These are phyloP conservation scores for Pyrocoelia pectoralis DNA, from an alignment of 2,888 invertebrate species.

Conservation along the genomic window DNA sequence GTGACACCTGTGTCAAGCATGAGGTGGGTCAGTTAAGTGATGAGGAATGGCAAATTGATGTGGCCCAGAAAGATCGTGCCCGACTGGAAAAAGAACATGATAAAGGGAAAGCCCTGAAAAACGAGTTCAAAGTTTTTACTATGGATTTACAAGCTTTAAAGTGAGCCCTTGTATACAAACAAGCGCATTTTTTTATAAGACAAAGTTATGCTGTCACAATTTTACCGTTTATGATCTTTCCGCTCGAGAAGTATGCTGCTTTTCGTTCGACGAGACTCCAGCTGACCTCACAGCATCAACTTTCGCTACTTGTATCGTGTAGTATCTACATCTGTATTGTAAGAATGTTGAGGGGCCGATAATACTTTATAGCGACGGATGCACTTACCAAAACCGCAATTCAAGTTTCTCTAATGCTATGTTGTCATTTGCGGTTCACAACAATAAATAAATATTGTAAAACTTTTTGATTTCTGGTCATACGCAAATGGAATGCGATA, in stretches of 20 bases:
- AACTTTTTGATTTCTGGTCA: too few relatives aligned
- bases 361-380: too few relatives aligned
- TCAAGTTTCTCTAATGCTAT: too few relatives aligned
- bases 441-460: too few relatives aligned
- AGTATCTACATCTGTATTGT: neutral
- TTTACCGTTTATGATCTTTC: neutral
- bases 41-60: neutral
- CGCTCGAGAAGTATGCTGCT: neutral
- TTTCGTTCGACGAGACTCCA: neutral
- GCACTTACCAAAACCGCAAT: too few relatives aligned
- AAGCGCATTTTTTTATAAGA: neutral
- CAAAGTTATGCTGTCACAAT: neutral
- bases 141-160: neutral
- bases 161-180: neutral
- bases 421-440: too few relatives aligned
- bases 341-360: neutral
- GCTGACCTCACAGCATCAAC: neutral
- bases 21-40: neutral
- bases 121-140: neutral
- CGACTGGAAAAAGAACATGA: neutral
- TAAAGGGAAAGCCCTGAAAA: neutral
- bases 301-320: constrained; percentile 20
- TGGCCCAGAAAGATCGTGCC: neutral
- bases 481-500: too few relatives aligned
- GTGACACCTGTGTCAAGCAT: neutral